Evolutionary conservation across 1,140 invertebrate genomes (phyloP), one percentile per base, ranked within the genome.

Genomic region (Lordiphosa stackelbergi): DNA sequence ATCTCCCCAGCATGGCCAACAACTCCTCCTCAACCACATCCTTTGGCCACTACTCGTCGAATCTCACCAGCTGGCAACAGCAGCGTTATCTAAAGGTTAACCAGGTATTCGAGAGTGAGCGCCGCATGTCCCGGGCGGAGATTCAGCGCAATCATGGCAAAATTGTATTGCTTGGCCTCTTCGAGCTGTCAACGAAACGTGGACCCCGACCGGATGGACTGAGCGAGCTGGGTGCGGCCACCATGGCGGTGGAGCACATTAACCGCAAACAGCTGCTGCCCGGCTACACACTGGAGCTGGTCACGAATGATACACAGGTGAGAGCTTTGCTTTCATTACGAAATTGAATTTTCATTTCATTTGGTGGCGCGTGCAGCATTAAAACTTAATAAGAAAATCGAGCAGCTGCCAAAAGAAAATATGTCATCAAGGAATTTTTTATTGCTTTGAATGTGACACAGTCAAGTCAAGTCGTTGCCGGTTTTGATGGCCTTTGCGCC

Each of bases 261-360:
- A 95, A 95, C 88, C 86, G 91, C 51, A 90, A 91, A 66, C 87
- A 88, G 5, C 71, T 95, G 45, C 88, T 95, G 13, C 91, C 92
- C 0, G 93, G 92, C 16, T 95, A 95, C 75, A 90, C 88, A 28
- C 88, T 96, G 31, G 90, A 92, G 55, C 90, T 95, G 42, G 89
- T 94, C 60, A 91, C 92, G 71, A 95, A 95, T 75, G 94, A 96
- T 73, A 95, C 94, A 1, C 91, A 94, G 92, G 95, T 95, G 89
- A 88, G 88, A 19, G 24, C 24, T 28, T 28, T 81, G 34, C 7
- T 53, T 66, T 58, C 77, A 81, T 83, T 77, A 77, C 64, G 45
- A 73, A 81, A 81, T 77, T 83, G 77, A 83, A 69, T 77, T 81
- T 81, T 83, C n/a, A n/a, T n/a, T n/a, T n/a, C 77, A 81, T 81